These are phyloP conservation scores for Trichonephila inaurata DNA, from an alignment of 1,140 invertebrate species.

Conservation along the genomic window DNA sequence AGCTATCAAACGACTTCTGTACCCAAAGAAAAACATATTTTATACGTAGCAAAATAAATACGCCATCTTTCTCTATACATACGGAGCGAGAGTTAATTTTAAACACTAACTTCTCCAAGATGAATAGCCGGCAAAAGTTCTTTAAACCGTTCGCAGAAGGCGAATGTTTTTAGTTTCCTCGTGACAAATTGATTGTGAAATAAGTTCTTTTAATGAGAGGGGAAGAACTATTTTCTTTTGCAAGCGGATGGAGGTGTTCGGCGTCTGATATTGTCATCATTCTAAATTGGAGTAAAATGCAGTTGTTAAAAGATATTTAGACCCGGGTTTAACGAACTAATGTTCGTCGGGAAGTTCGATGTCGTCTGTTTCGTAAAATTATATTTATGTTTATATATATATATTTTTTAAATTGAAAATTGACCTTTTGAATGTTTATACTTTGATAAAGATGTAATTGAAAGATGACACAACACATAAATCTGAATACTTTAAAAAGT, in stretches of 20 bases:
- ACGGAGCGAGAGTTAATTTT: background rate
- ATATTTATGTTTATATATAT: background rate
- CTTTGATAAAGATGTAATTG: too few species aligned
- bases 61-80: background rate
- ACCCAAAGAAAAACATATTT: background rate
- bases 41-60: background rate
- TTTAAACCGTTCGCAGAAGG: background rate
- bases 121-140: background rate
- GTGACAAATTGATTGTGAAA: constrained; percentile 18
- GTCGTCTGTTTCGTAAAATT: background rate
- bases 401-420: background rate
- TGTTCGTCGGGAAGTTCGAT: background rate
- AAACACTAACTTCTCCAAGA: background rate
- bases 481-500: too few species aligned
- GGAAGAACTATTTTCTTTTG: background rate
- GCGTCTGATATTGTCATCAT: background rate
- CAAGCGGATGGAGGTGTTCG: background rate
- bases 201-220: background rate
- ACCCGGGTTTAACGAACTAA: background rate
- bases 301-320: background rate
- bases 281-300: constrained; percentile 14
- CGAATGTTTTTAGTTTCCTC: background rate
- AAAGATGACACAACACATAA: too few species aligned
- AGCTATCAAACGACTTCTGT: background rate
- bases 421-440: too few species aligned